Conservation (phyloP, 2,797 vertebrate species). For the Buphagus erythrorhynchus region DNA sequence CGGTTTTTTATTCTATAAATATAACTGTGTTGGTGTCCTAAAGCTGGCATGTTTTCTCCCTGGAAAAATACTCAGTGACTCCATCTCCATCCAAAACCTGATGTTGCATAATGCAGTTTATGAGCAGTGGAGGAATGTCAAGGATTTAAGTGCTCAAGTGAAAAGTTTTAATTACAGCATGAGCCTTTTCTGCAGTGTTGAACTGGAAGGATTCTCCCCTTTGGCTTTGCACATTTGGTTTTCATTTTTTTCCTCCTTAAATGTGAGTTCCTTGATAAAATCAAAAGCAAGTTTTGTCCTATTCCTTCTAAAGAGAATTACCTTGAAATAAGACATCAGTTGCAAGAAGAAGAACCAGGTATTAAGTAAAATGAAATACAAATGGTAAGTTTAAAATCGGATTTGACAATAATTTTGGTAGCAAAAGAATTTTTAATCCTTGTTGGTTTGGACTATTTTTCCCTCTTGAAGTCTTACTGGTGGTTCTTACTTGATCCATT, state of each 20-base stretch:
- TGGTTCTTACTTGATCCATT: not conserved
- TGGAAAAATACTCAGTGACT: not conserved
- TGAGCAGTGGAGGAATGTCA: not conserved
- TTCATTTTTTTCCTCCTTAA: not conserved
- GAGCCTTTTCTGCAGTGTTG: not conserved
- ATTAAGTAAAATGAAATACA: not conserved
- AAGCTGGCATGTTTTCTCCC: not conserved
- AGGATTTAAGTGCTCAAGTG: not conserved
- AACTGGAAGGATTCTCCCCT: not conserved
- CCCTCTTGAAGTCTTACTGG: not conserved
- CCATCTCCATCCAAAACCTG: not conserved
- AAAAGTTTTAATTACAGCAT: not conserved
- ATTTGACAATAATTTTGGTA: not conserved
- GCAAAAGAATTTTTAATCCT: not conserved
- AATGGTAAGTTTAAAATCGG: not conserved
- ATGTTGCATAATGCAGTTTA: not conserved
- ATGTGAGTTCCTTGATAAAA: not conserved
- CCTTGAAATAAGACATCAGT: not conserved
- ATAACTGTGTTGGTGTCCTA: not conserved
- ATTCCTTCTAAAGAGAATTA: not conserved
- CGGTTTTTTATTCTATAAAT: not conserved
- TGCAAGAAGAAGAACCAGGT: not conserved
- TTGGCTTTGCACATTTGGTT: not conserved
- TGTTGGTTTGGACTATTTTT: rapidly evolving
- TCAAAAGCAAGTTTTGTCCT: not conserved